Evolutionary conservation across 2,888 invertebrate species (phyloP).

Genomic region (Hypercompe scribonia): DNA sequence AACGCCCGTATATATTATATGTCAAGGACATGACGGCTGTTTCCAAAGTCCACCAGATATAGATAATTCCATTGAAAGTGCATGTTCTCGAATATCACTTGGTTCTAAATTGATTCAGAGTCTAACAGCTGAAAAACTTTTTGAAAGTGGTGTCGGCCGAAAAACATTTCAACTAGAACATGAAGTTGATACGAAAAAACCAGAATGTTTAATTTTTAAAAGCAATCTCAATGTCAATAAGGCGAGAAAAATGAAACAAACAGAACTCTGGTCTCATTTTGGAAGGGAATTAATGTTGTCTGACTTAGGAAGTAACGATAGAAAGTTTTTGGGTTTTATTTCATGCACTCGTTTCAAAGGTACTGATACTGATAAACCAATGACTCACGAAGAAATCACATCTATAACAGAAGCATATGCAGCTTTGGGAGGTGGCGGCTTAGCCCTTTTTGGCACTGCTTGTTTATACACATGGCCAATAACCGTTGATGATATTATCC

Average conservation of each 20-base stretch:
- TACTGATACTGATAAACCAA: slow-evolving; percentile 86
- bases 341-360: slow-evolving; percentile 94
- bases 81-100: slow-evolving; percentile 91
- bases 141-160: slow-evolving; percentile 91
- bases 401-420: slow-evolving; percentile 92
- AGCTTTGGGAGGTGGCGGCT: slow-evolving; percentile 96
- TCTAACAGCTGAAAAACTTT: slow-evolving; percentile 94
- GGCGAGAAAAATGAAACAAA: slow-evolving; percentile 91
- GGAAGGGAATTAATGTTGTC: slow-evolving; percentile 94
- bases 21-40: slow-evolving; percentile 91
- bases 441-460: slow-evolving; percentile 96
- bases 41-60: slow-evolving; percentile 90
- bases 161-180: slow-evolving; percentile 94
- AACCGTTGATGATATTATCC: slow-evolving; percentile 88
- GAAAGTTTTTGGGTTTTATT: slow-evolving; percentile 96
- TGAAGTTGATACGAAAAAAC: slow-evolving; percentile 84
- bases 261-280: slow-evolving; percentile 94
- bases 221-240: slow-evolving; percentile 90
- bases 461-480: slow-evolving; percentile 97
- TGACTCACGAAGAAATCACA: slow-evolving; percentile 90
- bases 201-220: slow-evolving; percentile 90
- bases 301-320: slow-evolving; percentile 87
- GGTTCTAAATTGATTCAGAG: slow-evolving; percentile 94
- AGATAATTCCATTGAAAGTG: slow-evolving; percentile 90
- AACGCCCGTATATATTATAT: slow-evolving; percentile 94